Base-by-base conservation (phyloP, 2,888 invertebrate species). In the Nemurella pictetii region DNA sequence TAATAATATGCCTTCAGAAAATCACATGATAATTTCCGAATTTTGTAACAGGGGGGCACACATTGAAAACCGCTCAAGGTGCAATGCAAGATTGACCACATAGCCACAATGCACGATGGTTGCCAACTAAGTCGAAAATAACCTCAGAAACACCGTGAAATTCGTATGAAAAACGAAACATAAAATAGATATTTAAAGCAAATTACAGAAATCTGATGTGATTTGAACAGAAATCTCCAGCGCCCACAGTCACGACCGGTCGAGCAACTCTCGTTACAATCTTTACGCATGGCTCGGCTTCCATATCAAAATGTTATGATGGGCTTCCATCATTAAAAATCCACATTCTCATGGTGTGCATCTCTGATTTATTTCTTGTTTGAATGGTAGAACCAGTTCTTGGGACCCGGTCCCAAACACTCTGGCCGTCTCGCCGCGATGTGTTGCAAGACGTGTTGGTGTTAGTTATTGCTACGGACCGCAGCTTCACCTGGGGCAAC, bases 291-390 rank as follows among this genome's bases (percentile, higher is more conserved):
- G 27, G 28, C 5, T 75, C 26, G 9, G 75, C 30, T 30, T n/a
- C 78, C 78, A 78, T 15, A 78, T 55, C 55, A 55, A 55, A 55
- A 55, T 55, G 55, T 55, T 78, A 78, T 78, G 78, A 78, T 29
- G 30, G 72, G 27, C 27, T 55, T 2, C 55, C 28, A 82, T 72
- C 55, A 82, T 82, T 82, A 82, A 55, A 82, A 72, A 78, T 82
- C 82, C 55, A 82, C 82, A 82, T 82, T 82, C 82, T 29, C 72
- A 55, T 26, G 82, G 78, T 12, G 55, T 4, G 82, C 82, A 82
- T 82, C 82, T 72, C 36, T 82, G 82, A 82, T 36, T 82, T 82
- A 82, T 82, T n/a, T 82, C 27, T 82, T 55, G 27, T 82, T 28
- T 82, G 55, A 82, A 81, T 36, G 82, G 82, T 12, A 29, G 80